phyloP scores from a whole-genome alignment of 2,888 invertebrate genomes.

The Lepidocyrtinus sp. region DNA sequence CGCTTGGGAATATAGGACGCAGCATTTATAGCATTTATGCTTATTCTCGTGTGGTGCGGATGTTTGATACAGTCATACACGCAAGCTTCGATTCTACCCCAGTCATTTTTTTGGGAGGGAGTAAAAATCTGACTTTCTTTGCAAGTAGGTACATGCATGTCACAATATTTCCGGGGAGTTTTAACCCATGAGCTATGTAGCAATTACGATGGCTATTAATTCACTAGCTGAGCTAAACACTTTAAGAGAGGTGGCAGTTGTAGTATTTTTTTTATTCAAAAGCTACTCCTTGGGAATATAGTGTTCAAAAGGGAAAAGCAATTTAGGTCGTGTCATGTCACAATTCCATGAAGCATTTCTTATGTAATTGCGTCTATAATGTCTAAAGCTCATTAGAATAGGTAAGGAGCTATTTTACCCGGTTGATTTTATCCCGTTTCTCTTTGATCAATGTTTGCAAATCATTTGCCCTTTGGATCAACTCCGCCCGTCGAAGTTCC shows the following conservation, averaged over 20 bases:
- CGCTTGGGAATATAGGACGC: neutral
- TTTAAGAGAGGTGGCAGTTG: no score
- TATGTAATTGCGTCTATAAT: neutral
- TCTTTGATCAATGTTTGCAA: constrained; percentile 70
- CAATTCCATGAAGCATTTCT: constrained; percentile 36
- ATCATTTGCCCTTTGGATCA: constrained; percentile 70
- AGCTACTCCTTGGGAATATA: neutral
- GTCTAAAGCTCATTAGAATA: neutral
- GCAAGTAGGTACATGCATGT: neutral
- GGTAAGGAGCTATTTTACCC: constrained; percentile 61
- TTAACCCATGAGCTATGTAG: neutral
- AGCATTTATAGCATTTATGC: neutral
- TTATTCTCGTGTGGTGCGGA: neutral
- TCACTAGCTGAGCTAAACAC: no score
- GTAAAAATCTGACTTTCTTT: neutral
- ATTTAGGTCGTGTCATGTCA: constrained; percentile 60
- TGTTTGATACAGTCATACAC: constrained; percentile 28
- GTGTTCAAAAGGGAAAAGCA: constrained; percentile 9
- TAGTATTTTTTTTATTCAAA: neutral
- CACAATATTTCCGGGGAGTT: neutral
- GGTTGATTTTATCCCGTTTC: constrained; percentile 70
- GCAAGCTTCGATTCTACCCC: constrained; percentile 27
- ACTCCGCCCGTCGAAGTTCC: constrained; percentile 68
- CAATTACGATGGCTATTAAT: neutral
- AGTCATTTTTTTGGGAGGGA: neutral